Base-by-base conservation (phyloP, 2,113 vertebrate genomes). In the Pimephales promelas region DNA sequence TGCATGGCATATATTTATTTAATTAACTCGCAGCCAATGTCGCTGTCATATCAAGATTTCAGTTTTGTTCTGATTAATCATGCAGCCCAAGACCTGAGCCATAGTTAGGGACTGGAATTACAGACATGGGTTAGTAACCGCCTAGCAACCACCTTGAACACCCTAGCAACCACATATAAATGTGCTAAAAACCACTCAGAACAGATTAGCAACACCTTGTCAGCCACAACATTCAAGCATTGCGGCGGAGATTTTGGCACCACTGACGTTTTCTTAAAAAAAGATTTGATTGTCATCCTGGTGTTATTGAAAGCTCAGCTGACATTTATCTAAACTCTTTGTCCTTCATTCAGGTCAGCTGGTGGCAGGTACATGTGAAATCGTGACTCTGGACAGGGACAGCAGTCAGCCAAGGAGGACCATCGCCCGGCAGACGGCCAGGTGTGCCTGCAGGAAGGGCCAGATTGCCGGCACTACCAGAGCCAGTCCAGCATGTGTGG, bases 371-470 rank as follows among this genome's bases (percentile, higher is more conserved):
- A 99, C 97, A 86, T 99, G 97, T 94, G 97, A 99, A 92, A 98
- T 99, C 89, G 95, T 99, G 93, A 98, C 97, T 86, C 94, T 98
- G 93, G 96, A 98, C 95, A 96, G 95, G 91, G 97, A 98, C 92
- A 97, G 97, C 95, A 98, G 96, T 91, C 97, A 98, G 93, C 97
- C 97, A 4, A 95, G 95, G 92, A 96, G 97, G 94, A 99, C 98
- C 86, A 97, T 99, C 88, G 98, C 98, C 89, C 95, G 97, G 92
- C 98, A 99, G 95, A 99, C 98, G 6, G 98, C 98, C 83, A 96
- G 98, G 94, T 99, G 98, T 43, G 98, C 98, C 62, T 99, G 98
- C 95, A 97, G 97, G 91, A 99, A 98, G 93, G 98, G 98, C 91
- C 98, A 99, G 95, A 99, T 99, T 90, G 98, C 98, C 1, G 98